A percentile compares a stretch with the other conserved stretches of the same genome.
phyloP scores from a whole-genome alignment of 2,888 invertebrate species.

The Xestia xanthographa region DNA sequence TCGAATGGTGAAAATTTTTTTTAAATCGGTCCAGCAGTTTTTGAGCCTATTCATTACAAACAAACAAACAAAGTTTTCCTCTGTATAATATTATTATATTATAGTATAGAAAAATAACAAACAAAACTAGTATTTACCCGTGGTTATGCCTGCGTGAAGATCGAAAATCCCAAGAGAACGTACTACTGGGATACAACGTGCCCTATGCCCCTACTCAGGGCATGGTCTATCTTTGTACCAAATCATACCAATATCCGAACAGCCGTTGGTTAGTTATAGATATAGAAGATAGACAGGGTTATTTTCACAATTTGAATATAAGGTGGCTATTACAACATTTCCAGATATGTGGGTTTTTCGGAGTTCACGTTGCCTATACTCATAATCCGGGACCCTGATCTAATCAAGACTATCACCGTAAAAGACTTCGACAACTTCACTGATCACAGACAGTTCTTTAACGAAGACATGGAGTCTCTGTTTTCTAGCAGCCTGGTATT shows the following conservation, averaged over 20 bases:
- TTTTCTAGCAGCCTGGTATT: constrained; percentile 78
- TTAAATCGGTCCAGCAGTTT: too few relatives aligned
- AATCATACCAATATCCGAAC: neutral
- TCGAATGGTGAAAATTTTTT: too few relatives aligned
- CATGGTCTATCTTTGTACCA: neutral
- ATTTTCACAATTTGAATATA: neutral
- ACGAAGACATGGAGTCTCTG: constrained; percentile 82
- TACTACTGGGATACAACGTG: neutral
- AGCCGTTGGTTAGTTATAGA: neutral
- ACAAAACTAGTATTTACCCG: neutral
- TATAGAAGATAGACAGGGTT: neutral
- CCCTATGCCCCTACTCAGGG: neutral
- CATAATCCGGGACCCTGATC: constrained; percentile 88
- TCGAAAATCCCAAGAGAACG: neutral
- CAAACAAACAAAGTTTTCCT: too few relatives aligned
- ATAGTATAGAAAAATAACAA: too few relatives aligned
- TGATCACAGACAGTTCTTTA: constrained; percentile 84
- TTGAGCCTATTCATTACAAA: too few relatives aligned
- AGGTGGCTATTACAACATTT: neutral
- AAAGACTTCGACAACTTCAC: constrained; percentile 91
- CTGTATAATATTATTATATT: too few relatives aligned
- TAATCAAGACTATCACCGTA: constrained; percentile 88
- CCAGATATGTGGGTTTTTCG: constrained; percentile 83
- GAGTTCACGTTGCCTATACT: constrained; percentile 82
- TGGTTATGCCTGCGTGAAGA: neutral